Evolutionary conservation across 2,888 invertebrate species (phyloP).

Genomic region (Cheilosia impressa): DNA sequence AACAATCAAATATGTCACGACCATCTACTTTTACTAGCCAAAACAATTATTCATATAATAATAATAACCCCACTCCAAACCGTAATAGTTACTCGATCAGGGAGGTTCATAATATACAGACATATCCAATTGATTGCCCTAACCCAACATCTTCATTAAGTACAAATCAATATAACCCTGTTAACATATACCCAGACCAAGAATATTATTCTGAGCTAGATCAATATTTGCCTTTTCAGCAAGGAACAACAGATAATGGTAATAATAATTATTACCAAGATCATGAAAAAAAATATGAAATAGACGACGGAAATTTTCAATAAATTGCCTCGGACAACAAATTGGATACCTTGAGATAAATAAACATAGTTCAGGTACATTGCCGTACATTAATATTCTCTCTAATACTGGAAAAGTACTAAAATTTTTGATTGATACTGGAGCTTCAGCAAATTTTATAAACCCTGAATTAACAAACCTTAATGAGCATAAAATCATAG

Average conservation of each 20-base stretch:
- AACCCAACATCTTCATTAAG: background rate
- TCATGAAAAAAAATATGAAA: background rate
- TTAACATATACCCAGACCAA: background rate
- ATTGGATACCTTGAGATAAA: conserved; percentile 6
- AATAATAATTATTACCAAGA: too few relatives aligned
- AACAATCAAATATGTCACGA: conserved; percentile 4
- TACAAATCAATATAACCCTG: background rate
- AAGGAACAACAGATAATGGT: too few relatives aligned
- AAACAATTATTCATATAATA: background rate
- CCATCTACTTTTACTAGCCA: background rate
- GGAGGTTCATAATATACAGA: conserved; percentile 3
- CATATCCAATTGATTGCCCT: background rate
- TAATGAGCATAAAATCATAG: too few relatives aligned
- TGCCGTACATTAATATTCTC: too few relatives aligned
- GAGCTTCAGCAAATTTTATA: conserved; percentile 4
- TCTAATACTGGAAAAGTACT: background rate
- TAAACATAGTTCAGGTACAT: background rate
- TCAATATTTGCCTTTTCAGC: background rate
- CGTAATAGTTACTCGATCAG: conserved; percentile 4
- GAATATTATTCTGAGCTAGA: background rate
- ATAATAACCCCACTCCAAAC: too few relatives aligned
- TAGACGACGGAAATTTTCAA: conserved; percentile 4
- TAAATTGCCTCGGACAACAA: conserved; percentile 15
- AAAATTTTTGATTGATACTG: conserved; percentile 4
- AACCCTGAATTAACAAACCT: too few relatives aligned